A percentile compares a stretch with the other conserved stretches of the same genome.
Evolutionary conservation across 1,140 invertebrate genomes (phyloP).

Genomic region (Bombus haemorrhoidalis): DNA sequence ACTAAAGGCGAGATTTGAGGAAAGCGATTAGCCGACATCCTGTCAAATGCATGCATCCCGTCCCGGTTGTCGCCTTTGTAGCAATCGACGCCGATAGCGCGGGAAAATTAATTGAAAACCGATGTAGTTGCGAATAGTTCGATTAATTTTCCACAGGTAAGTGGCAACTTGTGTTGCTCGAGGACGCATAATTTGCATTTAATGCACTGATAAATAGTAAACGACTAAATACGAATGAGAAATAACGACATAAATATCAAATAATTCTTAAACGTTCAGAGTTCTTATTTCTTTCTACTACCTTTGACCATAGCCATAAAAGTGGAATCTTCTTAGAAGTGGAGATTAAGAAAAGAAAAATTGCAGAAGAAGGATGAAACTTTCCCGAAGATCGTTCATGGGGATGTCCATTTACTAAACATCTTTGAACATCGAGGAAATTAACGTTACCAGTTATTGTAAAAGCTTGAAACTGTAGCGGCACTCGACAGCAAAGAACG

Average conservation of each 20-base stretch:
- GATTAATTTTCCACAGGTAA: slow-evolving; percentile 4
- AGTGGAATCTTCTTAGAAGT: background rate
- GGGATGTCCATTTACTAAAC: too few species aligned
- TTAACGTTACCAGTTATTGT: background rate
- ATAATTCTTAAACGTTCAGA: background rate
- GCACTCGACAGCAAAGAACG: too few species aligned
- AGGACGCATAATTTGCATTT: background rate
- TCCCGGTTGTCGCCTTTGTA: slow-evolving; percentile 19
- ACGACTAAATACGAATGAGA: background rate
- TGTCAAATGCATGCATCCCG: slow-evolving; percentile 52
- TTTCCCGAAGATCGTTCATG: background rate
- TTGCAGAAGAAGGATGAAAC: background rate
- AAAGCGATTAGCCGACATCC: slow-evolving; percentile 54
- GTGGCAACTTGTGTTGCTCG: background rate
- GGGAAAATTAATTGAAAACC: slow-evolving; percentile 29
- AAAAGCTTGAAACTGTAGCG: background rate
- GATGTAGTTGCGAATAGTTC: background rate
- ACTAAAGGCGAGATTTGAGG: slow-evolving; percentile 49
- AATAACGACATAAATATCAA: background rate
- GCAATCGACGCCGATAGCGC: slow-evolving; percentile 35
- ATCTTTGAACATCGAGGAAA: background rate
- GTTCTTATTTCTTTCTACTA: background rate
- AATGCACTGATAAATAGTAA: too few species aligned
- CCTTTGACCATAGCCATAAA: background rate
- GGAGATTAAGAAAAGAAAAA: background rate